Conservation (phyloP, 2,797 vertebrate species). For the Knipowitschia caucasica region DNA sequence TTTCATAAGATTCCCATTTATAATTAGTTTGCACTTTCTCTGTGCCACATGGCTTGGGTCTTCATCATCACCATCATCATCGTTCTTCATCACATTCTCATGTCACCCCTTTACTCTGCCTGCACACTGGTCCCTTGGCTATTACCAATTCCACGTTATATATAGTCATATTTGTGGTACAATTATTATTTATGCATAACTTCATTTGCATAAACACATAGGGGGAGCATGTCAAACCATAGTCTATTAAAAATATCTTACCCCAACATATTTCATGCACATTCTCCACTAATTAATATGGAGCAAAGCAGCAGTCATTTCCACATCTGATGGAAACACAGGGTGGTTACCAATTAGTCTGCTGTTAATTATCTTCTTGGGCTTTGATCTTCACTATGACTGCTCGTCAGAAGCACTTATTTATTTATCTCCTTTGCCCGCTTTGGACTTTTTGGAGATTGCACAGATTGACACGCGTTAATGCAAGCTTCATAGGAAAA, state of each 20-base stretch:
- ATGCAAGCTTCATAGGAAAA: conserved; percentile 71
- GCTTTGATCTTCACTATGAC: conserved; percentile 79
- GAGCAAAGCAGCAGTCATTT: conserved; percentile 70
- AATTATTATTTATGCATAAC: conserved; percentile 9
- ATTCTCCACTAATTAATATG: conserved; percentile 76
- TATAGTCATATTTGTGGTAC: not conserved
- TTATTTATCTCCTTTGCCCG: conserved; percentile 76
- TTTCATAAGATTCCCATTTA: no score
- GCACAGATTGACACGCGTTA: conserved; percentile 75
- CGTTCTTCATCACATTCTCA: no score
- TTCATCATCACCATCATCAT: no score
- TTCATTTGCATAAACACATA: conserved; percentile 28
- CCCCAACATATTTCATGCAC: conserved; percentile 71
- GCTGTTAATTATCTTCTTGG: conserved; percentile 81
- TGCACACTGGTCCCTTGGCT: not conserved
- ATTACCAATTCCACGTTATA: not conserved
- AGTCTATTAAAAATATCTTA: conserved; percentile 47
- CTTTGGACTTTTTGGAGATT: conserved; percentile 69
- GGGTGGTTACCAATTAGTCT: conserved; percentile 82
- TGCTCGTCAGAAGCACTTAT: conserved; percentile 77
- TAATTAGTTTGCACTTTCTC: no score
- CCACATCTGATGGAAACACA: conserved; percentile 77
- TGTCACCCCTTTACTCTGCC: not conserved
- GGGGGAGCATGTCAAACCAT: conserved; percentile 40
- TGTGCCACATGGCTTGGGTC: no score